A percentile compares a stretch with the other conserved stretches of the same genome.
Evolutionary conservation across 2,113 vertebrate species (phyloP).

Genomic region (Glareola pratincola): DNA sequence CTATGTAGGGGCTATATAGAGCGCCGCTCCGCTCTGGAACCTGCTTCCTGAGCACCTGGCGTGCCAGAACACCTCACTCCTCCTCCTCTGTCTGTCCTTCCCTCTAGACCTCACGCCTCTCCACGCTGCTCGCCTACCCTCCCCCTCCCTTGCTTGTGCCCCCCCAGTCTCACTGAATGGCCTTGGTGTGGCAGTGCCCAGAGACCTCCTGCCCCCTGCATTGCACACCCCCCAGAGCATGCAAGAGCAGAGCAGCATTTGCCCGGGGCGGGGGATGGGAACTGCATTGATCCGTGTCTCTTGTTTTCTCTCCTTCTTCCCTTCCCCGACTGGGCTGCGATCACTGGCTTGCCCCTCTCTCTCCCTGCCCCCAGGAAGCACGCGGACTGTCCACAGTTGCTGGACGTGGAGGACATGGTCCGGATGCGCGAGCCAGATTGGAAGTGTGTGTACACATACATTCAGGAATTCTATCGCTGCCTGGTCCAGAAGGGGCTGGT

Average conservation of each 20-base stretch:
- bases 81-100: slow-evolving; percentile 28
- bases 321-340: slow-evolving; percentile 70
- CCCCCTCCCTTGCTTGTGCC: slow-evolving; percentile 34
- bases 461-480: slow-evolving; percentile 99
- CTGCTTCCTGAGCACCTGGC: slow-evolving; percentile 10
- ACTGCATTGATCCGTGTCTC: slow-evolving; percentile 76
- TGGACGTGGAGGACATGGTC: slow-evolving; percentile 99
- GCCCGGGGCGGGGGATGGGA: slow-evolving; percentile 57
- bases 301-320: slow-evolving; percentile 66
- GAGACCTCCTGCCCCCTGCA: slow-evolving; percentile 64
- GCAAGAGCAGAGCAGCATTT: slow-evolving; percentile 66
- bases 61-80: slow-evolving; percentile 48
- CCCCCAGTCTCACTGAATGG: slow-evolving; percentile 54
- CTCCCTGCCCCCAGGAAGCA: slow-evolving; percentile 87
- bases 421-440: slow-evolving; percentile 99
- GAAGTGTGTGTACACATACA: slow-evolving; percentile 99
- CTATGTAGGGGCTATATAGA: slow-evolving; percentile 76
- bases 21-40: slow-evolving; percentile 69
- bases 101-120: slow-evolving; percentile 60
- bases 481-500: slow-evolving; percentile 99
- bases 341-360: slow-evolving; percentile 79
- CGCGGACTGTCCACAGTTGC: slow-evolving; percentile 96
- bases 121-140: slow-evolving; percentile 22
- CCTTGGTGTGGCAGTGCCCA: neutral
- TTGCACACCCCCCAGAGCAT: slow-evolving; percentile 65